Conservation (phyloP, 2,888 invertebrate genomes). For the Cheilosia variabilis region DNA sequence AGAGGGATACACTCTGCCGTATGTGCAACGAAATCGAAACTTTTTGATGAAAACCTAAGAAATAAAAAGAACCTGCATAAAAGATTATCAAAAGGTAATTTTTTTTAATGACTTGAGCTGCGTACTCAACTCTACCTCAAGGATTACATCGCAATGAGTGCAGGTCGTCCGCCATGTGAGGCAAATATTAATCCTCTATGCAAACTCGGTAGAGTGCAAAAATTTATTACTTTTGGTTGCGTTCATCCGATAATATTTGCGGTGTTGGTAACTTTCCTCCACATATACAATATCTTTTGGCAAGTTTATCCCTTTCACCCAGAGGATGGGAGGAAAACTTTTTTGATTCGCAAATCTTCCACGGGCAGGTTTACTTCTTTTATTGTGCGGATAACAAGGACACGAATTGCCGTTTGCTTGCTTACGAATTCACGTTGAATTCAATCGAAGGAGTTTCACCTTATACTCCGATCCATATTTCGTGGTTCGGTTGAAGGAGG, state of each 20-base stretch:
- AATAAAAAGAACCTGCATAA: slow-evolving; percentile 16
- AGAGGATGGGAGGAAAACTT: slow-evolving; percentile 13
- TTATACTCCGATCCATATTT: slow-evolving; percentile 34
- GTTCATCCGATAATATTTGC: slow-evolving; percentile 68
- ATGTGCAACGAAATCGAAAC: slow-evolving; percentile 48
- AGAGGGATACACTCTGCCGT: slow-evolving; percentile 44
- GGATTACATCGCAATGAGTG: not conserved
- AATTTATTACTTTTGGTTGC: slow-evolving; percentile 54
- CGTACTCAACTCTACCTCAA: not conserved
- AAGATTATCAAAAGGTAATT: slow-evolving; percentile 49
- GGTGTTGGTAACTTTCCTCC: slow-evolving; percentile 38
- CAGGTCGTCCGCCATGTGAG: slow-evolving; percentile 5
- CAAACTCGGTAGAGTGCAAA: slow-evolving; percentile 20
- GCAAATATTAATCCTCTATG: slow-evolving; percentile 36
- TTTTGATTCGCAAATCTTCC: slow-evolving; percentile 20
- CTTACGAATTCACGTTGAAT: slow-evolving; percentile 49
- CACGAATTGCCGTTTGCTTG: slow-evolving; percentile 21
- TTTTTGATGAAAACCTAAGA: slow-evolving; percentile 14
- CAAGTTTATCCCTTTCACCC: slow-evolving; percentile 44
- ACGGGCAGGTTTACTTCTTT: slow-evolving; percentile 10
- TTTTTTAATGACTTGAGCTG: slow-evolving; percentile 39
- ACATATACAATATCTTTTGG: slow-evolving; percentile 47
- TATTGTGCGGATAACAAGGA: slow-evolving; percentile 20
- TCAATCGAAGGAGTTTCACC: slow-evolving; percentile 40
- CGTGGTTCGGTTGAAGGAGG: not conserved